Conservation (phyloP, 2,113 vertebrate species). For the Budorcas taxicolor region DNA sequence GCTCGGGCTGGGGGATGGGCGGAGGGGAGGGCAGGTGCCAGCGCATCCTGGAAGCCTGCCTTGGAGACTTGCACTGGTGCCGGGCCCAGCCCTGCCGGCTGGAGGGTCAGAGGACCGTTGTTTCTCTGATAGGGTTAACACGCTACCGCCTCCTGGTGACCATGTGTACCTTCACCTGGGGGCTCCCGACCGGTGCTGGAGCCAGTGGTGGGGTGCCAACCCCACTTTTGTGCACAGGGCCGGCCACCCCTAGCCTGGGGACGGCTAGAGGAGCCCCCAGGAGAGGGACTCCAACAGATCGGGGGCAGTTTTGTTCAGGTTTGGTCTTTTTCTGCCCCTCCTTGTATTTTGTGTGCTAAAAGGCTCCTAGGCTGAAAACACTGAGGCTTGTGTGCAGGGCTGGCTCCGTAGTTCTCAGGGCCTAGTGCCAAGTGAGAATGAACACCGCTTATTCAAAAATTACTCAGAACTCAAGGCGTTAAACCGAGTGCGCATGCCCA, state of each 20-base stretch:
- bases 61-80: not conserved
- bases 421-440: not conserved
- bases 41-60: not conserved
- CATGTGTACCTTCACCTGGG: not conserved
- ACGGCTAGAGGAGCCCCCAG: not conserved
- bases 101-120: not conserved
- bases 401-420: not conserved
- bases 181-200: not conserved
- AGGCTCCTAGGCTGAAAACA: not conserved
- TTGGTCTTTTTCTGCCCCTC: not conserved
- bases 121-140: not conserved
- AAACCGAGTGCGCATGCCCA: fast-evolving
- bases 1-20: fast-evolving
- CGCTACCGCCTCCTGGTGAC: not conserved
- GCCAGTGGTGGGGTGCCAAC: not conserved
- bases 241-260: not conserved
- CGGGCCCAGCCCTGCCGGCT: not conserved
- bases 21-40: not conserved
- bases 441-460: not conserved
- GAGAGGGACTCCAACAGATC: not conserved
- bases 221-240: not conserved
- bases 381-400: too few relatives aligned
- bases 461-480: not conserved
- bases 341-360: not conserved
- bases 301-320: not conserved